A percentile compares a stretch with the other conserved stretches of the same genome.
Conservation (phyloP, 2,888 invertebrate genomes). For the Meteorus cinctellus region DNA sequence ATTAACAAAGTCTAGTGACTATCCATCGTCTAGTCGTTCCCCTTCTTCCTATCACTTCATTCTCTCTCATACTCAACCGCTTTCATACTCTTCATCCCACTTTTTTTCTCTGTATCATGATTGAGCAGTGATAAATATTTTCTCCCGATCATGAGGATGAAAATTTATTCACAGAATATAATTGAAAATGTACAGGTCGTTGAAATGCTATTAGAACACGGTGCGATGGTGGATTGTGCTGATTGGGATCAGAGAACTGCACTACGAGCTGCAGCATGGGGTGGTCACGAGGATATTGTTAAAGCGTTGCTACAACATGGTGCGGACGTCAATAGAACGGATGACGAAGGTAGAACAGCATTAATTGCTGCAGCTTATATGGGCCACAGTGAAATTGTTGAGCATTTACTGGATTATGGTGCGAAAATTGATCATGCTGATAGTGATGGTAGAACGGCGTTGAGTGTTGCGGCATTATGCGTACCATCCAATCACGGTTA, state of each 20-base stretch:
- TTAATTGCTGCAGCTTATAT: constrained; percentile 96
- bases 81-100: neutral
- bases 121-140: neutral
- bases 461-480: constrained; percentile 91
- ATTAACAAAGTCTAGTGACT: neutral
- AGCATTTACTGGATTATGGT: constrained; percentile 85
- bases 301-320: constrained; percentile 84
- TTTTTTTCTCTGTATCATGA: neutral
- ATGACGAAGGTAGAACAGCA: constrained; percentile 93
- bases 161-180: neutral
- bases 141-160: neutral
- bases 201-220: constrained; percentile 83
- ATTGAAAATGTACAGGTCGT: constrained; percentile 77
- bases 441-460: constrained; percentile 89
- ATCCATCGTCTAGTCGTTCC: neutral
- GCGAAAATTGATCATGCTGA: constrained; percentile 91
- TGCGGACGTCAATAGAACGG: constrained; percentile 87
- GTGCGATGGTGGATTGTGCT: constrained; percentile 89
- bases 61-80: neutral
- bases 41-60: neutral
- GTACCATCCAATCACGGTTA: constrained; percentile 85
- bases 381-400: constrained; percentile 95
- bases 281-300: constrained; percentile 91
- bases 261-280: constrained; percentile 93
- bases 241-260: constrained; percentile 93